Percentiles rank a stretch among this genome's conserved stretches.
Conservation (phyloP, 2,797 vertebrate genomes). For the Pseudotriccus pelzelni region DNA sequence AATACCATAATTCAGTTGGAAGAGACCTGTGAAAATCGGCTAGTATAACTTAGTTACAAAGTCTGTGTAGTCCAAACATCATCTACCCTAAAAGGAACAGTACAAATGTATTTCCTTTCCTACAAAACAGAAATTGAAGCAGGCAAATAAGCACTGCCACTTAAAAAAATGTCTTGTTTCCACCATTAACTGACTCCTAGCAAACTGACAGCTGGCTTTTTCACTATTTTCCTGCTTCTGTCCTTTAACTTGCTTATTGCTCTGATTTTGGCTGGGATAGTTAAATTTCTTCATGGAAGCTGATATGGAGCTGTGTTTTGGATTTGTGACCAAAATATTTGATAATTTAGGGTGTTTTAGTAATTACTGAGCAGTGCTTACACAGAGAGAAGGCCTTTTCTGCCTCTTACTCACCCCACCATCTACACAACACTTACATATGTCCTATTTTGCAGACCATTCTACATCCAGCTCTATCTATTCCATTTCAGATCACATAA, state of each 20-base stretch:
- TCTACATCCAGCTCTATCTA: background rate
- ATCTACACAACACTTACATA: background rate
- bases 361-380: background rate
- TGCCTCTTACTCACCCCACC: background rate
- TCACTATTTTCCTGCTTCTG: background rate
- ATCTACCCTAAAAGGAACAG: background rate
- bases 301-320: background rate
- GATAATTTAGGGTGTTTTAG: background rate
- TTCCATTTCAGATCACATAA: background rate
- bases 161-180: background rate
- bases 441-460: background rate
- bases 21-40: background rate
- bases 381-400: background rate
- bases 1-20: background rate
- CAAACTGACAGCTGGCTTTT: background rate
- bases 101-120: background rate
- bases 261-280: background rate
- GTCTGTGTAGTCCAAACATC: background rate
- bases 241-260: background rate
- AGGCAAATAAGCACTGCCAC: rapidly evolving
- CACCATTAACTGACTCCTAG: background rate
- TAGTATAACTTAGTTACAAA: background rate
- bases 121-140: background rate
- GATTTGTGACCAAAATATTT: background rate
- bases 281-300: background rate